Percentiles rank a stretch among this genome's conserved stretches.
Evolutionary conservation across 1,140 invertebrate genomes (phyloP).

Genomic region (Heliconius hewitsoni): DNA sequence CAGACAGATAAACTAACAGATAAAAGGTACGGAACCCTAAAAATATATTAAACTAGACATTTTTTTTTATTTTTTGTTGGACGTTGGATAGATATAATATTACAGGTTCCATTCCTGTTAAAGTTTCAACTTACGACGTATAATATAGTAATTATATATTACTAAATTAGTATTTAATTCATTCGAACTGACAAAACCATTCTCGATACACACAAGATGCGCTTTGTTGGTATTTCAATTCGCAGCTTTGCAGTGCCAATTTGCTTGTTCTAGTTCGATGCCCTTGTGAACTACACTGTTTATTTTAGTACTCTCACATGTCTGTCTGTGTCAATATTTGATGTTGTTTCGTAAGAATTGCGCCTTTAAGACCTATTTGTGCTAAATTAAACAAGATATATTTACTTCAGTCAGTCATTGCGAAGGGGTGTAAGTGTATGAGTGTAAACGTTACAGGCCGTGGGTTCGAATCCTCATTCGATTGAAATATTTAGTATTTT

Average conservation of each 20-base stretch:
- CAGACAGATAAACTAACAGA: no score
- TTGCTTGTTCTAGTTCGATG: conserved; percentile 60
- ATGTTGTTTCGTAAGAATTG: conserved; percentile 38
- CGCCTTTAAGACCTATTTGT: conserved; percentile 7
- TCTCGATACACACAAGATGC: not conserved
- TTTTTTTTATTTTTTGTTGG: no score
- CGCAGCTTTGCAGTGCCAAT: conserved; percentile 47
- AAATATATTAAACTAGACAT: no score
- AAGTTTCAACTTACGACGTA: not conserved
- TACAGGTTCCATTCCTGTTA: not conserved
- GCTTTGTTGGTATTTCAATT: conserved; percentile 28
- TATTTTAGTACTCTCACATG: conserved; percentile 43
- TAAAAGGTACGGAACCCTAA: no score
- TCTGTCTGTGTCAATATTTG: conserved; percentile 41
- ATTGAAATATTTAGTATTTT: no score
- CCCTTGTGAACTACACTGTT: conserved; percentile 43
- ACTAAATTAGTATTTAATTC: no score
- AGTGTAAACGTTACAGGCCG: no score
- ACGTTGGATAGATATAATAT: no score
- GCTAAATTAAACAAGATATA: conserved; percentile 4
- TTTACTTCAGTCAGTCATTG: not conserved
- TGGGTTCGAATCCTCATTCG: no score
- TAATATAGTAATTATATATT: not conserved
- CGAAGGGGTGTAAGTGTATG: no score
- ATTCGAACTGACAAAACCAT: no score